Percentiles rank a stretch among this genome's conserved stretches.
Conservation (phyloP, 1,140 invertebrate genomes). For the Calephelis nemesis region DNA sequence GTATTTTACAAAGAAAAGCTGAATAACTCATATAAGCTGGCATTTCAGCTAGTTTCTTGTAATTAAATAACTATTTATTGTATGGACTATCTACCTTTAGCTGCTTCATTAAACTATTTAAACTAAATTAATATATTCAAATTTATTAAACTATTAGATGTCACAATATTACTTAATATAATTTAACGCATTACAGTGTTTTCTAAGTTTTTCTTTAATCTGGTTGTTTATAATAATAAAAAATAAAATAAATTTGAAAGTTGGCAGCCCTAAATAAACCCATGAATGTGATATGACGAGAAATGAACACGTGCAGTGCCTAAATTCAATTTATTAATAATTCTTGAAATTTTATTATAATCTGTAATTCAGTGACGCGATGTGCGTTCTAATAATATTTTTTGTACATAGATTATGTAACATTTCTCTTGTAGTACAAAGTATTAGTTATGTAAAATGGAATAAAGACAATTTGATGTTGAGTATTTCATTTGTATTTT, state of each 20-base stretch:
- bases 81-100: no score
- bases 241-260: slow-evolving; percentile 17
- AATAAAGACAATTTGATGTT: slow-evolving; percentile 78
- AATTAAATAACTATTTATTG: no score
- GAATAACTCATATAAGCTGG: no score
- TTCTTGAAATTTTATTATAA: slow-evolving; percentile 51
- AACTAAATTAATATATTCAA: no score
- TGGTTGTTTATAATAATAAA: no score
- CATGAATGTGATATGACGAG: slow-evolving; percentile 71
- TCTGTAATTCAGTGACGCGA: slow-evolving; percentile 54
- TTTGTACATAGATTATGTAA: slow-evolving; percentile 64
- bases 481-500: not conserved
- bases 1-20: no score
- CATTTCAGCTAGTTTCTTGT: no score
- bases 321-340: slow-evolving; percentile 65
- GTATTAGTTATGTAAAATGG: slow-evolving; percentile 65
- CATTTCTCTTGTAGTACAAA: slow-evolving; percentile 76
- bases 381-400: slow-evolving; percentile 54
- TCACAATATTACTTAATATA: no score
- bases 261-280: slow-evolving; percentile 34
- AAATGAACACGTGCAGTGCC: slow-evolving; percentile 68
- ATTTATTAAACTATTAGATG: no score
- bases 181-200: no score
- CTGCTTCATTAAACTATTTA: no score
- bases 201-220: not conserved